Base-by-base conservation (phyloP, 2,113 vertebrate genomes). In the Burhinus oedicnemus region DNA sequence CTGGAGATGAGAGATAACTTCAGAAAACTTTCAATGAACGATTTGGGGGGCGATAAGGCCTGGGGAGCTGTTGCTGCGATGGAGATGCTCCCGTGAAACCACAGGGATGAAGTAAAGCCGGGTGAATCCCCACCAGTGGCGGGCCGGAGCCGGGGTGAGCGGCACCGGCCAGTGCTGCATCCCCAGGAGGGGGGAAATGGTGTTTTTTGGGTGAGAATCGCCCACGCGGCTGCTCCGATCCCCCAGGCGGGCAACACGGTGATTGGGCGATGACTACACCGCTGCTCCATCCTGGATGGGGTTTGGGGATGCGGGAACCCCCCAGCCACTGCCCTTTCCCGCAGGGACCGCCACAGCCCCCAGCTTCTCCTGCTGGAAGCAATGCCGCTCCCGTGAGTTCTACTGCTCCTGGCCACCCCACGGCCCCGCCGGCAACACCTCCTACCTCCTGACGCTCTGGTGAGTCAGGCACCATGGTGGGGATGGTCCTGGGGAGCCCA, bases 361-460 rank as follows among this genome's bases (percentile, higher is more conserved):
- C 1, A 10, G 82, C 16, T 52, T 98, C 44, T 90, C 66, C 40
- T 98, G 98, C 92, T 98, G 97, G 90, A 96, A 80, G n/a, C 34
- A 40, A 2, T 91, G 91, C 9, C 7, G 11, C 22, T 36, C 9
- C 42, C 7, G 7, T 20, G 5, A 1, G 2, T 83, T 95, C 82
- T 16, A 9, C n/a, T 98, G 97, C 94, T 86, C 83, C 74, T 98
- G 98, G 98, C 58, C 54, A 1, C 89, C 97, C 8, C 76, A 38
- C 0, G 95, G 96, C 9, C 54, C 97, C 1, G 0, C 29, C 0
- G 45, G 69, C 15, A 90, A 29, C 57, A 97, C 96, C 79, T 93
- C 76, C 58, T 98, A 98, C 81, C 49, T 55, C 75, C 95, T 98
- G 72, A n/a, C 54, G 10, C 49, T 97, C 42, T 97, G 98, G 98